A percentile compares a stretch with the other conserved stretches of the same genome.
Conservation (phyloP, 2,888 invertebrate genomes). For the Hipparchia sbordonii region DNA sequence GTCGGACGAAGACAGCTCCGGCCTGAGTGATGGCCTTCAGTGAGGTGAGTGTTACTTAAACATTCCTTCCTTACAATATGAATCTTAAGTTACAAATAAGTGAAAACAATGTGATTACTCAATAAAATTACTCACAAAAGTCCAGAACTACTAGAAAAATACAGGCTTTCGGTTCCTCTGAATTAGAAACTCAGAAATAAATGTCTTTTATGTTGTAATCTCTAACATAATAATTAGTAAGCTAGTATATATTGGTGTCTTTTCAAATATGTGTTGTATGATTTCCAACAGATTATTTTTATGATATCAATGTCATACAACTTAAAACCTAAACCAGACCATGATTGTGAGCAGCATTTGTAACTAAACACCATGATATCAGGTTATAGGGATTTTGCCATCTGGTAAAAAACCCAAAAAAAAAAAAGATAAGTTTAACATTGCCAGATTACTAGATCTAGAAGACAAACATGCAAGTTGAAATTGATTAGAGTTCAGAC, state of each 20-base stretch:
- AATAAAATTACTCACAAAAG: conserved; percentile 1
- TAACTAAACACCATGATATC: neutral
- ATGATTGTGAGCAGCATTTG: conserved; percentile 7
- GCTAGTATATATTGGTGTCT: conserved; percentile 39
- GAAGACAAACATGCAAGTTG: no score
- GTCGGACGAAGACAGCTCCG: conserved; percentile 81
- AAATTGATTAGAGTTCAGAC: no score
- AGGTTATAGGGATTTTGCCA: neutral
- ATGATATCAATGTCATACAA: conserved; percentile 30
- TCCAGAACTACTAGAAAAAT: conserved; percentile 3
- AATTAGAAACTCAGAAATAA: conserved; percentile 35
- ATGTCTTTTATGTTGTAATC: conserved; percentile 33
- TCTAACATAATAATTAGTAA: conserved; percentile 16
- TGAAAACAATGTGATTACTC: neutral
- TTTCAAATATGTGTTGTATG: conserved; percentile 39
- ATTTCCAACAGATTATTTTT: conserved; percentile 40
- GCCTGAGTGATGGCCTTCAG: conserved; percentile 89
- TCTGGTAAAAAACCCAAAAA: no score
- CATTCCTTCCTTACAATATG: conserved; percentile 26
- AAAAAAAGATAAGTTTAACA: no score
- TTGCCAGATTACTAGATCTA: no score
- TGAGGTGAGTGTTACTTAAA: conserved; percentile 83
- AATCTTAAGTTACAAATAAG: conserved; percentile 3
- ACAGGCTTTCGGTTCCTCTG: conserved; percentile 27
- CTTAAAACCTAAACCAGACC: conserved; percentile 14